Percentiles rank a stretch among this genome's conserved stretches.
Conservation (phyloP, 2,113 vertebrate species). For the Istiophorus platypterus region DNA sequence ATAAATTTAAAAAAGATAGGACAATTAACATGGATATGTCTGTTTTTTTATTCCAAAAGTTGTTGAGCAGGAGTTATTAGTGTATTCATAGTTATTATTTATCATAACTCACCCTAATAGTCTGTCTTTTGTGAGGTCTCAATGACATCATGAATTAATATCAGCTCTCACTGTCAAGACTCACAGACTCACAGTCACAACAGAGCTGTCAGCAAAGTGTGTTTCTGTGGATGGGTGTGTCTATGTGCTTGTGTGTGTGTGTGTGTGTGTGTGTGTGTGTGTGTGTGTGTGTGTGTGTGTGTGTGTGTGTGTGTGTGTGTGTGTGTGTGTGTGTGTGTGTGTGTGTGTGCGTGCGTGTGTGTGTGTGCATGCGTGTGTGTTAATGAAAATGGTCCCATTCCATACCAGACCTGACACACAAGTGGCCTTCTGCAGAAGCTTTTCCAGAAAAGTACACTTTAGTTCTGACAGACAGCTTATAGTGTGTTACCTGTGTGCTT, state of each 20-base stretch:
- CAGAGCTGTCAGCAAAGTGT: slow-evolving; percentile 50
- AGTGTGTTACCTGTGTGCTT: background rate
- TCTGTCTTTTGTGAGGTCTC: slow-evolving; percentile 13
- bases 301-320: background rate
- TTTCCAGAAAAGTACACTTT: slow-evolving; percentile 34
- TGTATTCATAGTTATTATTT: background rate
- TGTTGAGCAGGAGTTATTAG: background rate
- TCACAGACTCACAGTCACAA: slow-evolving; percentile 28
- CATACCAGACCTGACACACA: too few species aligned
- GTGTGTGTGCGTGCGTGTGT: background rate
- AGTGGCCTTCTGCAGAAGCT: slow-evolving; percentile 36
- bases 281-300: background rate
- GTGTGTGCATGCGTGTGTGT: background rate
- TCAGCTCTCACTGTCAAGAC: slow-evolving; percentile 17
- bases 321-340: too few species aligned
- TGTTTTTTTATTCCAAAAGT: background rate
- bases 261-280: background rate
- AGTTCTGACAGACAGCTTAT: background rate
- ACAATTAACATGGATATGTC: background rate
- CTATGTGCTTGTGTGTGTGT: background rate
- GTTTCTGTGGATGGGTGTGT: slow-evolving; percentile 7
- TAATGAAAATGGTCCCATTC: too few species aligned
- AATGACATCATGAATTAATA: slow-evolving; percentile 29
- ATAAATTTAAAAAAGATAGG: background rate
- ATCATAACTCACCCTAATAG: slow-evolving; percentile 8